These are phyloP conservation scores for Pao palembangensis DNA, from an alignment of 2,113 vertebrate genomes.

Conservation along the genomic window DNA sequence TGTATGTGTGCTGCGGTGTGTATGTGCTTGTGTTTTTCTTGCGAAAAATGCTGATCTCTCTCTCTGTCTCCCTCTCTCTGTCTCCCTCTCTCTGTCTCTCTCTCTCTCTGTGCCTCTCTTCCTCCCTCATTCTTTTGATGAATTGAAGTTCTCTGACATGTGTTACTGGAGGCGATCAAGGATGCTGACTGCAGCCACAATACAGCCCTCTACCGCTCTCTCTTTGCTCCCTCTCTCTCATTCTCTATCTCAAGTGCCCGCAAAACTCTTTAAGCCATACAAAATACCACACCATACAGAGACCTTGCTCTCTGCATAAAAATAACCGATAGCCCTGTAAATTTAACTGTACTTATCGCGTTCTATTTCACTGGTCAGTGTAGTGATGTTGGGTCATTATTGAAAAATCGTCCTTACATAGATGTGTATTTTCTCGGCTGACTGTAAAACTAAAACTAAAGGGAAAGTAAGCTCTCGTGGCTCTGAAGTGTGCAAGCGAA, in stretches of 20 bases:
- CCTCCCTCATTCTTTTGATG: slow-evolving; percentile 31
- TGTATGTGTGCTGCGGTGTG: not conserved
- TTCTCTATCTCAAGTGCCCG: not conserved
- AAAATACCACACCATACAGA: too few species aligned
- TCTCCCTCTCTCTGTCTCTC: slow-evolving; percentile 3
- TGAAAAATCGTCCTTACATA: too few species aligned
- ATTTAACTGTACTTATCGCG: too few species aligned
- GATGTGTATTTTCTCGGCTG: too few species aligned
- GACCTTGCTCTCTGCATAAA: too few species aligned
- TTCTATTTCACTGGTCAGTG: too few species aligned
- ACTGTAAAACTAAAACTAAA: too few species aligned
- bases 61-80: slow-evolving; percentile 7
- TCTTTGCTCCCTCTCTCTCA: not conserved
- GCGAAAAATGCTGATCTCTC: slow-evolving; percentile 34
- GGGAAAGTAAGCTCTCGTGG: too few species aligned
- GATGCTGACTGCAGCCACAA: slow-evolving; percentile 49
- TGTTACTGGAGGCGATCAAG: slow-evolving; percentile 45
- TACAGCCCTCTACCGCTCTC: not conserved
- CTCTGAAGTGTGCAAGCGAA: too few species aligned
- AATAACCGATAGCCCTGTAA: too few species aligned
- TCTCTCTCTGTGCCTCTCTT: slow-evolving; percentile 10
- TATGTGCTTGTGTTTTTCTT: slow-evolving; percentile 11
- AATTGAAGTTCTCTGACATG: slow-evolving; percentile 52
- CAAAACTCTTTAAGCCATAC: too few species aligned
- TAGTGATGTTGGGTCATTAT: too few species aligned